Percentiles rank a stretch among this genome's conserved stretches.
Conservation (phyloP, 1,140 invertebrate species). For the Vollenhovia emeryi region DNA sequence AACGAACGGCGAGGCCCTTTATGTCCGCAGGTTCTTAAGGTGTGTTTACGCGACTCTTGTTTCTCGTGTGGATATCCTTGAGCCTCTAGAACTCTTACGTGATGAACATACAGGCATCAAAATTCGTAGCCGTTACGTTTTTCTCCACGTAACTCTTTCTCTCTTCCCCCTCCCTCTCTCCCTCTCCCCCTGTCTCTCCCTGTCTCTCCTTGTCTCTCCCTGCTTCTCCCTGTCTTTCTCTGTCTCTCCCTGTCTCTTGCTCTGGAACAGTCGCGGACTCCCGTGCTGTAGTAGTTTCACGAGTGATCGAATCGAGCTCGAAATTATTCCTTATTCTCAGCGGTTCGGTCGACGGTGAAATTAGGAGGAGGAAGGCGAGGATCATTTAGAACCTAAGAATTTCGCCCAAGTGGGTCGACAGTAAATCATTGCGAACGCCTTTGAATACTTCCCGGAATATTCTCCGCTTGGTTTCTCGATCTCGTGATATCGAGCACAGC, state of each 20-base stretch:
- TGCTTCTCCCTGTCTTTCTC: no score
- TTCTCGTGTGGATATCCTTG: constrained; percentile 12
- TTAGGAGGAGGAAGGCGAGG: not conserved
- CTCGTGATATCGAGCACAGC: constrained; percentile 8
- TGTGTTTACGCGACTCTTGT: constrained; percentile 25
- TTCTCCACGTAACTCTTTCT: not conserved
- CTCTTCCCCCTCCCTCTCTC: no score
- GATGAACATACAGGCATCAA: not conserved
- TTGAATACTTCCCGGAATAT: constrained; percentile 36
- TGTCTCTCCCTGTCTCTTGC: no score
- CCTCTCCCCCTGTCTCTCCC: no score
- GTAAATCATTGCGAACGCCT: constrained; percentile 36
- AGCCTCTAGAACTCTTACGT: constrained; percentile 3
- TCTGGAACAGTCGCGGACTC: not conserved
- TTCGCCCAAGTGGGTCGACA: constrained; percentile 51
- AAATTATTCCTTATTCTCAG: not conserved
- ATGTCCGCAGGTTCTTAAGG: constrained; percentile 46
- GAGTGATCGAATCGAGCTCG: no score
- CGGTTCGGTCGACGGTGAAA: not conserved
- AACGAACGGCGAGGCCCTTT: constrained; percentile 43
- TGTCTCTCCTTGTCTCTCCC: no score
- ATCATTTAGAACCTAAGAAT: constrained; percentile 31
- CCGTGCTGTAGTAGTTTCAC: not conserved
- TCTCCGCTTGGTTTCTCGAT: constrained; percentile 20
- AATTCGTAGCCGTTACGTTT: not conserved